Evolutionary conservation across 2,888 invertebrate species (phyloP).

Genomic region (Synanthedon andrenaeformis): DNA sequence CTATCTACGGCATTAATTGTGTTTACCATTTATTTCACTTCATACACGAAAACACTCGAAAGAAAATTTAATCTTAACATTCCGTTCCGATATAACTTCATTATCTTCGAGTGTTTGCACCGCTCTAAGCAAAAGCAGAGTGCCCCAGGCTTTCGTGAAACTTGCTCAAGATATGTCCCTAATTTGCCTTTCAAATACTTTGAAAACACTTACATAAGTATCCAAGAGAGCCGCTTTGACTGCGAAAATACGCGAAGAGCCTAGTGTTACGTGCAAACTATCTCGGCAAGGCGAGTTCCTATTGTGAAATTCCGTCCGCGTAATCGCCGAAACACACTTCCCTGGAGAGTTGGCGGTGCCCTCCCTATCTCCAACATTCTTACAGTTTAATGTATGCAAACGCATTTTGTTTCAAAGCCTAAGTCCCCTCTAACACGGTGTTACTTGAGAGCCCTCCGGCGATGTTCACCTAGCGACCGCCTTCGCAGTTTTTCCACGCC

Average conservation of each 20-base stretch:
- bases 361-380: slow-evolving; percentile 67
- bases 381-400: slow-evolving; percentile 71
- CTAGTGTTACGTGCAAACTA: slow-evolving; percentile 64
- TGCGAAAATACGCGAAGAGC: slow-evolving; percentile 56
- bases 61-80: background rate
- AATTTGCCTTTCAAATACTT: slow-evolving; percentile 69
- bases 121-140: slow-evolving; percentile 17
- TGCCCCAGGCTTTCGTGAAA: slow-evolving; percentile 27
- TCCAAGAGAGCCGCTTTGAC: slow-evolving; percentile 52
- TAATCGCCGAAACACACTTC: slow-evolving; percentile 67
- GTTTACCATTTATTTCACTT: slow-evolving; percentile 17
- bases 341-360: slow-evolving; percentile 46
- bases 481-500: slow-evolving; percentile 46
- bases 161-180: slow-evolving; percentile 47
- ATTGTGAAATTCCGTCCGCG: slow-evolving; percentile 62
- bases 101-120: slow-evolving; percentile 50
- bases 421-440: slow-evolving; percentile 58
- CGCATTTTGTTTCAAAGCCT: slow-evolving; percentile 71
- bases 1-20: slow-evolving; percentile 36
- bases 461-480: slow-evolving; percentile 33
- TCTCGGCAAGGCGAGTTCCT: slow-evolving; percentile 46
- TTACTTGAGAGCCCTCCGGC: slow-evolving; percentile 57
- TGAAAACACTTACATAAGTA: slow-evolving; percentile 47
- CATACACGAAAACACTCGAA: background rate
- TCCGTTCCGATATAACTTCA: slow-evolving; percentile 24